Conservation (phyloP, 2,113 vertebrate genomes). For the Plecturocebus donacophilus region DNA sequence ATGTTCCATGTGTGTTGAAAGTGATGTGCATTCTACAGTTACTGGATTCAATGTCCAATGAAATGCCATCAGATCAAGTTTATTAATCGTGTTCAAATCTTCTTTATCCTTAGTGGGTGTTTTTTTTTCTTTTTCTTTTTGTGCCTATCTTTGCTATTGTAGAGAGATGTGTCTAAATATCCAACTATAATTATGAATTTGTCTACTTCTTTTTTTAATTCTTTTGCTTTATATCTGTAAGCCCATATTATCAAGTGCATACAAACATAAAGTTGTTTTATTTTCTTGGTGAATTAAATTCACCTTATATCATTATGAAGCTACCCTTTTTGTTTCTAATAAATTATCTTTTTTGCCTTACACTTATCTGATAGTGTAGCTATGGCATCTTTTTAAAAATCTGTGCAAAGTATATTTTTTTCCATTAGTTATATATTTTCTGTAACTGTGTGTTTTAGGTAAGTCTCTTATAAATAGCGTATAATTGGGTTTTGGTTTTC, state of each 20-base stretch:
- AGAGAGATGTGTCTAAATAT: conserved; percentile 38
- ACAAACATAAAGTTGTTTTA: not conserved
- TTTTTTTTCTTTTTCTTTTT: not conserved
- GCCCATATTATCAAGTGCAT: not conserved
- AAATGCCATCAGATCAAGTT: not conserved
- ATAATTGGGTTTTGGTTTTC: not conserved
- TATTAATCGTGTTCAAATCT: not conserved
- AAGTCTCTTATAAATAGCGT: not conserved
- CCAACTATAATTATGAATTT: not conserved
- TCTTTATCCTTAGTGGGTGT: not conserved
- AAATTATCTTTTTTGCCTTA: not conserved
- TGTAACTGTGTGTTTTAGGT: not conserved
- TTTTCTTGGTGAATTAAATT: not conserved
- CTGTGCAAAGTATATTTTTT: not conserved
- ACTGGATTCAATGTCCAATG: not conserved
- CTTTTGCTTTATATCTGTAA: not conserved
- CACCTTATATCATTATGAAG: not conserved
- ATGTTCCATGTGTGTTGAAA: not conserved
- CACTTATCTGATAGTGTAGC: not conserved
- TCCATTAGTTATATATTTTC: not conserved
- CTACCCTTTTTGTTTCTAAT: not conserved
- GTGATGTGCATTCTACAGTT: not conserved
- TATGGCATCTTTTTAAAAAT: not conserved
- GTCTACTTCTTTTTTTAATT: not conserved
- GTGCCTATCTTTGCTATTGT: not conserved